Conservation (phyloP, 37 sponge, comb jelly and placozoan genomes). For the Ianthella basta region DNA sequence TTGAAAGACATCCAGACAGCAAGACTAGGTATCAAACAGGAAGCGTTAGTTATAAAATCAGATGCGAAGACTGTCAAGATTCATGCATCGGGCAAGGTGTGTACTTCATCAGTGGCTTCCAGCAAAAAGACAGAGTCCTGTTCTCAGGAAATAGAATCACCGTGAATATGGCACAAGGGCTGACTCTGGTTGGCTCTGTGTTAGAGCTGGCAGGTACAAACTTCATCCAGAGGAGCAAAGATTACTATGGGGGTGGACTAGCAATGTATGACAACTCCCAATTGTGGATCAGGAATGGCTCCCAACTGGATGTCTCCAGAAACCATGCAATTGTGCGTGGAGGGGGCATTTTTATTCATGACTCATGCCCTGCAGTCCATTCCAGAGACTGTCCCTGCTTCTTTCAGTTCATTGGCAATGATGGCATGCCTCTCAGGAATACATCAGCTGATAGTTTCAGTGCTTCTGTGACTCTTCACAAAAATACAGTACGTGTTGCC, state of each 20-base stretch:
- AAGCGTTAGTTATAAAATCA: background rate
- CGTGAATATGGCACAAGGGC: background rate
- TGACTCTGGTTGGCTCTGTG: background rate
- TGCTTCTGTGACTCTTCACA: background rate
- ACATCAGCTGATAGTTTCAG: background rate
- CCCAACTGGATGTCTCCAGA: background rate
- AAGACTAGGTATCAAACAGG: too few relatives aligned
- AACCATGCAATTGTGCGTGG: slow-evolving; percentile 11
- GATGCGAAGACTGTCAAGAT: background rate
- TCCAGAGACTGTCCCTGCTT: background rate
- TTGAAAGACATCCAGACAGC: too few relatives aligned
- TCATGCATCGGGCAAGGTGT: background rate
- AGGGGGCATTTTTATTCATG: slow-evolving; percentile 5
- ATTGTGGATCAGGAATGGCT: background rate
- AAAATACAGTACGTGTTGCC: background rate
- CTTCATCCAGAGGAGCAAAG: background rate
- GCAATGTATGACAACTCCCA: slow-evolving; percentile 1
- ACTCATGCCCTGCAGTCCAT: background rate
- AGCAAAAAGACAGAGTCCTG: background rate
- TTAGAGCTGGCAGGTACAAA: slow-evolving; percentile 6
- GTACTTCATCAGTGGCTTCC: background rate
- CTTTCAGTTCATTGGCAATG: slow-evolving; percentile 2
- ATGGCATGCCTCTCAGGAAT: background rate
- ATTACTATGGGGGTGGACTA: slow-evolving; percentile 4
- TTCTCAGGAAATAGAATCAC: background rate